Base-by-base conservation (phyloP, 37 sponge, comb jelly and placozoan species). In the Mnemiopsis leidyi region DNA sequence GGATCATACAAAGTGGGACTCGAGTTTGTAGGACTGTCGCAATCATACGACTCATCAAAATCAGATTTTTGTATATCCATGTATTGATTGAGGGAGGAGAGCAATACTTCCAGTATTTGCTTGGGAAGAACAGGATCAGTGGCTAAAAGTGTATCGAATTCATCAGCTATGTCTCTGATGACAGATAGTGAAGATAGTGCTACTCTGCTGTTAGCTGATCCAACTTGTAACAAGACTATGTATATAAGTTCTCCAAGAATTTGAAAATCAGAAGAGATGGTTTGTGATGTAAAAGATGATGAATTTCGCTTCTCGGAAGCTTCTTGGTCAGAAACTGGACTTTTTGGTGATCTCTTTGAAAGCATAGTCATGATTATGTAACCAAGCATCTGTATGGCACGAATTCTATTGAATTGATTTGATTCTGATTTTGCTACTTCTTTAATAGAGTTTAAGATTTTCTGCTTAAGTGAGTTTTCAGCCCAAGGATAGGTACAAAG, bases 401-500 rank as follows among this genome's bases (percentile, higher is more conserved):
- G 33, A 31, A 34, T 35, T 36, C 82, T 69, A 25, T 69, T 69
- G 73, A 69, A 69, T 25, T 69, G 73, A 28, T 69, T 25, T 5
- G 29, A 3, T 36, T 79, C 82, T 3, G 82, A 29, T 32, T 79
- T 79, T 13, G 82, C 82, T 13, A 36, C 37, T 23, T 79, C 37
- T 23, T 36, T 31, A 5, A 79, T 79, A 13, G 20, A 33, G 23
- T 23, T 29, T 1, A 79, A 5, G 3, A 79, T 79, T 36, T 79
- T 5, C 38, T 35, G 35, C 36, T 32, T 31, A 23, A 79, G 82
- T 20, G 37, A 32, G 3, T 79, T 36, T 7, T 20, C 29, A 29
- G 37, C 36, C 82, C 82, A 79, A 9, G 82, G 82, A 23, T 79
- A 79, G 36, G 82, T 79, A 29, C 32, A 79, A 1, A 79, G 82